Base-by-base conservation (phyloP, 2,797 vertebrate species). In the Corythornis leucogaster region DNA sequence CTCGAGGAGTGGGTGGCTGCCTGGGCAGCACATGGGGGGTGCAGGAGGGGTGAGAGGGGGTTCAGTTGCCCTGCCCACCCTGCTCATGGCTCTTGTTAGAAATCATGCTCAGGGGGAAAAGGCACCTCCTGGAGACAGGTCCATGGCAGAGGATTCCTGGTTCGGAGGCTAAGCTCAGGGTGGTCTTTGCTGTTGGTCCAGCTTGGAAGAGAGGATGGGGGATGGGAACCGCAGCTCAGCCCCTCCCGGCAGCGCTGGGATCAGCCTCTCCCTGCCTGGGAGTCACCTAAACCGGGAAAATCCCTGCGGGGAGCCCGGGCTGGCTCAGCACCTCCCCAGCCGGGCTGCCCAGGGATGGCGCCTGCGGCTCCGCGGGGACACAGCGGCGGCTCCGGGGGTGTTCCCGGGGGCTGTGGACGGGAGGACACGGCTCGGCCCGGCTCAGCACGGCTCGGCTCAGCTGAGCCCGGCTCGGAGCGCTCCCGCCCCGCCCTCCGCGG, bases 121-220 rank as follows among this genome's bases (percentile, higher is more conserved):
- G 25, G 24, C 4, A 4, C 8, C 30, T 7, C 45, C 53, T 10
- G 5, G 26, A 45, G 43, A 1, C n/a, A 4, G 12, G 58, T 6
- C 4, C 5, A 8, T 9, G 21, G 22, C 2, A 11, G 26, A 11
- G 24, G 7, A 9, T 11, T 21, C 57, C 25, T 11, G 58, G 6
- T 11, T 14, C 5, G 30, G 15, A 17, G 19, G 24, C 46, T 59
- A 30, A 17, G 22, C 20, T 3, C 4, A 8, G 11, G 24, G 18
- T 7, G 3, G 9, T 12, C 62, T 19, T 2, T 11, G 80, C 63
- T 30, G 16, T 28, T 2, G 58, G 8, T 2, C 15, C 15, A 1
- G 1, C 40, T 50, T 1, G 69, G 69, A 9, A 12, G 15, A 24
- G 46, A 22, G 3, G 2, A 40, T 40, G 38, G 4, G 24, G 48